Base-by-base conservation (phyloP, 2,888 invertebrate genomes). In the Drosophila setosimentum region DNA sequence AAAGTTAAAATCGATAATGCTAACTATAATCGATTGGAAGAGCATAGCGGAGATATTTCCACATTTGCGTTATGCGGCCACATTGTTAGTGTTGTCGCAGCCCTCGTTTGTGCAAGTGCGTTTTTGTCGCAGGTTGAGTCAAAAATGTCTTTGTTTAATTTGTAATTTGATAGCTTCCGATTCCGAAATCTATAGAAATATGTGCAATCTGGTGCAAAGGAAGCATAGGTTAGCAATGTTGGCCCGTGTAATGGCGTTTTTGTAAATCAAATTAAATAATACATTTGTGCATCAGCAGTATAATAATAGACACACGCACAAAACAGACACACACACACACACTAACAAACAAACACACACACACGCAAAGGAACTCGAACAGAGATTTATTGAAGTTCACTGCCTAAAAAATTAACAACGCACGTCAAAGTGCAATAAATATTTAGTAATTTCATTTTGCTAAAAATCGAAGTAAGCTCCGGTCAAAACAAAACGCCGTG, bases 251-350 rank as follows among this genome's bases (percentile, higher is more conserved):
- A 58, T 68, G 72, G 32, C 62, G 42, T 53, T 57, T 64, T 50
- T 45, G 35, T 21, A 45, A 32, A 51, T 37, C 10, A 58, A 59
- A 51, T 50, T 63, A 2, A 54, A 60, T 27, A 49, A 62, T 67
- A 75, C 62, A 32, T 59, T 66, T 72, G 82, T 82, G 69, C 83
- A 82, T 64, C 40, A 68, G 65, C 62, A 58, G 65, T 82, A 74
- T 85, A 88, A 88, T 85, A 87, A 83, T 86, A 78, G 78, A 68
- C 68, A 76, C 77, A 76, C 77, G 65, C 68, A 76, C 68, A 68
- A 48, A 33, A 59, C 63, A 66, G 59, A 64, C 35, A 77, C 72
- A 54, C 45, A 58, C 48, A 63, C 45, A 59, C 49, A 51, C 16
- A 73, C 62, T 42, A 37, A 54, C 48, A 66, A 37, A 59, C 45